Base-by-base conservation (phyloP, 2,113 vertebrate species). In the Coryphaenoides rupestris region DNA sequence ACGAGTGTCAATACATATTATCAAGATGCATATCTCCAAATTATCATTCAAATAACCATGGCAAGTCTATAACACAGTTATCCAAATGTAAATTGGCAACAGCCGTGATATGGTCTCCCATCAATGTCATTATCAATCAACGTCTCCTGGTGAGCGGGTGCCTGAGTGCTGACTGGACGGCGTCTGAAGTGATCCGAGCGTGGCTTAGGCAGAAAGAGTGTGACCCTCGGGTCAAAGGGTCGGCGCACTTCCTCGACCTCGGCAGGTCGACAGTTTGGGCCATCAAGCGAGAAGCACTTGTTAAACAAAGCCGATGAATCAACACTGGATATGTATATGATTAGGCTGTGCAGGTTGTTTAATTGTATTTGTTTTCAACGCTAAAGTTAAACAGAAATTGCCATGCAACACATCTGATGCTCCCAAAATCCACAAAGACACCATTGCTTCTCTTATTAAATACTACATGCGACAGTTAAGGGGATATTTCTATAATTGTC, bases 241-340 rank as follows among this genome's bases (percentile, higher is more conserved):
- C 47, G 47, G 55, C 65, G 68, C 22, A 53, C 62, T 72, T 57
- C 23, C 55, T 74, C 73, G 74, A 62, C 68, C 74, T 63, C 81
- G 68, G 72, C 81, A 74, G 79, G 33, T 58, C 66, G 72, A 76
- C n/a, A n/a, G n/a, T n/a, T n/a, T n/a, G n/a, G n/a, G 67, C 70
- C 50, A 54, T 59, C 61, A 62, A 71, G 50, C 57, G 21, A 62
- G 73, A 50, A 28, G 55, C 60, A 66, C 68, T 50, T 56, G 23
- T 66, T 59, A 40, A 73, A 64, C 14, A 56, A 21, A 55, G 40
- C 57, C 45, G 16, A 58, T 60, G 22, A 55, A 75, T 68, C 33
- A 70, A 77, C 72, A 66, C 62, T 66, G 13, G 33, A 40, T 40
- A 12, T 40, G 1, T 40, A 40, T 40, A 40, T 65, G 23, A 70